Conservation (phyloP, 2,797 vertebrate genomes). For the Chromis chromis region DNA sequence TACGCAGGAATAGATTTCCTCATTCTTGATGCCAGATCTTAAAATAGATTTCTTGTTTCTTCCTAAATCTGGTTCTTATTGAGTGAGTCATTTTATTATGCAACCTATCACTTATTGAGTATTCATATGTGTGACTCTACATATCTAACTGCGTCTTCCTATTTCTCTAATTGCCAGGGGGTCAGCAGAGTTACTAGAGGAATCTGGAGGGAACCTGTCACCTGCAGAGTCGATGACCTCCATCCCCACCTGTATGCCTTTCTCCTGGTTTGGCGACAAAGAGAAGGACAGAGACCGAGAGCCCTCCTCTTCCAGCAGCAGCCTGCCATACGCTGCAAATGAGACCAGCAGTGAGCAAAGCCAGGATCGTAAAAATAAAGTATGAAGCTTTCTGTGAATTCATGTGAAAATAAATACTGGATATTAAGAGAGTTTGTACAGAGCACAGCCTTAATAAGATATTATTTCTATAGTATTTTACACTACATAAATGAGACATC, state of each 20-base stretch:
- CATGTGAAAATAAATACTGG: neutral
- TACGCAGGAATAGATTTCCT: neutral
- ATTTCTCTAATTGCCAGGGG: slow-evolving; percentile 79
- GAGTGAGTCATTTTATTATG: neutral
- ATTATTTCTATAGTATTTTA: neutral
- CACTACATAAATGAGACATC: neutral
- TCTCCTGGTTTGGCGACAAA: slow-evolving; percentile 94
- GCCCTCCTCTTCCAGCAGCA: slow-evolving; percentile 88
- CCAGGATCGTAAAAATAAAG: slow-evolving; percentile 91
- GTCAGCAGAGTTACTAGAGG: slow-evolving; percentile 91
- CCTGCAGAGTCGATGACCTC: slow-evolving; percentile 92
- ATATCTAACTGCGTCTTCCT: neutral
- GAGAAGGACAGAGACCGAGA: slow-evolving; percentile 90
- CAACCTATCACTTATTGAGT: neutral
- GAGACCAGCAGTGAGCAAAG: slow-evolving; percentile 84
- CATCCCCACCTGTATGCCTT: slow-evolving; percentile 95
- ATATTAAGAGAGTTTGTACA: neutral
- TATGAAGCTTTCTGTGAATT: slow-evolving; percentile 49
- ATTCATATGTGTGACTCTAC: neutral
- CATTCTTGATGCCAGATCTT: slow-evolving; percentile 7
- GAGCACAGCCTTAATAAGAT: neutral
- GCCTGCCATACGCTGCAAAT: slow-evolving; percentile 83
- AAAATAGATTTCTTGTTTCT: neutral
- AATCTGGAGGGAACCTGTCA: slow-evolving; percentile 89
- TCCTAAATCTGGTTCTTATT: too few species aligned